Evolutionary conservation across 2,888 invertebrate genomes (phyloP).

Genomic region (Mamestra brassicae): DNA sequence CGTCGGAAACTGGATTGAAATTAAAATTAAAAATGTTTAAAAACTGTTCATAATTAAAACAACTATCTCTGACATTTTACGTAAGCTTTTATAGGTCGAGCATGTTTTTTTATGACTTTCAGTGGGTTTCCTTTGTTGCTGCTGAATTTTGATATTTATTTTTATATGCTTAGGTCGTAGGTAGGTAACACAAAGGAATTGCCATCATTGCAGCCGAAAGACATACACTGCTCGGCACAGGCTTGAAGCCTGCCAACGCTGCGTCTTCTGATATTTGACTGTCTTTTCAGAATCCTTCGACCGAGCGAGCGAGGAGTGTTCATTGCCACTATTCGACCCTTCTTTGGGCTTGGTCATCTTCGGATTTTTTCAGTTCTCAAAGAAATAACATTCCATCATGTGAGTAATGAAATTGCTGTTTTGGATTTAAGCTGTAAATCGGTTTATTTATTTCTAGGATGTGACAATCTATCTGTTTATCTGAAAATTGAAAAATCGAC

Average conservation of each 20-base stretch:
- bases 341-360: too few species aligned
- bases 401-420: too few species aligned
- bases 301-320: too few species aligned
- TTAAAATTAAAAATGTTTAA: constrained; percentile 24
- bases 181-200: not conserved
- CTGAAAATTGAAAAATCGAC: not conserved
- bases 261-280: too few species aligned
- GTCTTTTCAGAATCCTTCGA: too few species aligned
- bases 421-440: too few species aligned
- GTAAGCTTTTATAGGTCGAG: constrained; percentile 23
- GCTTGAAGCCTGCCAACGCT: not conserved
- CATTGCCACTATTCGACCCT: too few species aligned
- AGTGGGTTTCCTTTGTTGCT: constrained; percentile 4
- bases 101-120: constrained; percentile 14
- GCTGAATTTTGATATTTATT: not conserved
- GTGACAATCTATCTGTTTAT: too few species aligned
- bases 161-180: not conserved
- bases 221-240: not conserved
- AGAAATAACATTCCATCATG: too few species aligned
- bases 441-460: too few species aligned
- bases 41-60: constrained; percentile 25
- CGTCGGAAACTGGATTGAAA: constrained; percentile 35
- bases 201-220: not conserved
- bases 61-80: constrained; percentile 21
- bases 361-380: too few species aligned